These are phyloP conservation scores for Eleutherodactylus coqui DNA, from an alignment of 2,797 vertebrate genomes.

Conservation along the genomic window DNA sequence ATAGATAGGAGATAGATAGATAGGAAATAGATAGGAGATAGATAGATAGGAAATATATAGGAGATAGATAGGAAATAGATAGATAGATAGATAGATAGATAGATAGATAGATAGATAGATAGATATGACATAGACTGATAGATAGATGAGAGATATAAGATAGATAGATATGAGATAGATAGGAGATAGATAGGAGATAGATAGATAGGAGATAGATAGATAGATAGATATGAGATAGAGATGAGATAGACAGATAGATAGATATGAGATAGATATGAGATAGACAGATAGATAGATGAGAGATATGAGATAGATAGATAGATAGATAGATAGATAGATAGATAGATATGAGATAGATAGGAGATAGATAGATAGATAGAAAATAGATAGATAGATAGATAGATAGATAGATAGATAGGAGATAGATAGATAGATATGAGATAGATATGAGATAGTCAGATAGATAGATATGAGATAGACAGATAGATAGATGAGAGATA, in stretches of 20 bases:
- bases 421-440: not conserved
- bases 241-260: slow-evolving; percentile 66
- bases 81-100: slow-evolving; percentile 7
- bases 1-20: not conserved
- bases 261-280: not conserved
- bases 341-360: not conserved
- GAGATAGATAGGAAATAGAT: slow-evolving; percentile 7
- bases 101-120: not conserved
- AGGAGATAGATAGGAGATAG: not conserved
- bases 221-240: not conserved
- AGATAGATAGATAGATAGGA: not conserved
- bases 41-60: slow-evolving; percentile 19
- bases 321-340: slow-evolving; percentile 15
- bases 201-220: not conserved
- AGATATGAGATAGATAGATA: slow-evolving; percentile 6
- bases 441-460: slow-evolving; percentile 5
- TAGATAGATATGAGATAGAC: slow-evolving; percentile 14
- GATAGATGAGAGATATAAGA: not conserved
- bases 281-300: not conserved
- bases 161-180: slow-evolving; percentile 4
- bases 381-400: not conserved
- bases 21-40: no score
- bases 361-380: slow-evolving; percentile 23
- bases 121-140: not conserved
- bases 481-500: slow-evolving; percentile 6